A percentile compares a stretch with the other conserved stretches of the same genome.
Conservation (phyloP, 92 coral and sea anemone species). For the Isaurus tuberculatus region DNA sequence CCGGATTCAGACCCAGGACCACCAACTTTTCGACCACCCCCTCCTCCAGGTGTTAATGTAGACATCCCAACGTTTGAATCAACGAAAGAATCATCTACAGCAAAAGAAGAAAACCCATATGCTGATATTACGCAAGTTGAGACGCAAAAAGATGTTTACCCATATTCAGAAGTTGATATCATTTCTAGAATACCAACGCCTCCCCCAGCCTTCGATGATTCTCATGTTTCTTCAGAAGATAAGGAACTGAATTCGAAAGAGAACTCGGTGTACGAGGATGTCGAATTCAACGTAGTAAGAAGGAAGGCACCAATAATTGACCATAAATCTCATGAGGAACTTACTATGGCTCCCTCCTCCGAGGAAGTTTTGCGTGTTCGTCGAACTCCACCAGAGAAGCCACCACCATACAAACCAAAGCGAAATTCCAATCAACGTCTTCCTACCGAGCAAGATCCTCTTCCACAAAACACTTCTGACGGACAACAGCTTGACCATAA, state of each 20-base stretch:
- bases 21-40: conserved; percentile 69
- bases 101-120: conserved; percentile 36
- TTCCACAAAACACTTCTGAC: neutral
- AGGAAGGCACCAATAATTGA: neutral
- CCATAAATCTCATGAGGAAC: neutral
- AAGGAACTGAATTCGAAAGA: neutral
- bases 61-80: neutral
- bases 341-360: neutral
- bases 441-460: neutral
- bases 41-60: conserved; percentile 16
- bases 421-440: neutral
- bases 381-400: conserved; percentile 52
- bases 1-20: conserved; percentile 68
- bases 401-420: conserved; percentile 57
- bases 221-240: neutral
- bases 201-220: conserved; percentile 44
- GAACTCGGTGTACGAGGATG: conserved; percentile 30
- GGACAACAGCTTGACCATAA: neutral
- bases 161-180: conserved; percentile 37
- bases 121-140: conserved; percentile 40
- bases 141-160: conserved; percentile 5
- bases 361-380: neutral
- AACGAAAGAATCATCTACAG: neutral
- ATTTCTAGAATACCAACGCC: conserved; percentile 22
- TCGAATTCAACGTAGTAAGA: neutral